Base-by-base conservation (phyloP, 1,140 invertebrate genomes). In the Panonychus citri region DNA sequence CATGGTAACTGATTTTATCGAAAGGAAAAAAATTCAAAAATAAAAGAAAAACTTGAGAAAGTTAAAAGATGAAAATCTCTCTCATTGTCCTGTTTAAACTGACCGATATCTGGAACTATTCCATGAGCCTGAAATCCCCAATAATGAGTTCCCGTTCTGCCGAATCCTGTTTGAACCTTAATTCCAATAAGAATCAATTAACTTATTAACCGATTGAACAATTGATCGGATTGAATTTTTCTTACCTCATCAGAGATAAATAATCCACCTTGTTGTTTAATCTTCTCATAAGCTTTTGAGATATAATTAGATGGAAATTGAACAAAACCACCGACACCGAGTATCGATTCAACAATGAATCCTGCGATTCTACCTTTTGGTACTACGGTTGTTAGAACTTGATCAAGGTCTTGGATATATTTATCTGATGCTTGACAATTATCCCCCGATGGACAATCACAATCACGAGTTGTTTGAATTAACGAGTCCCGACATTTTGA, bases 111-210 rank as follows among this genome's bases (percentile, higher is more conserved):
- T 1, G 93, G 93, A 19, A 74, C 63, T 19, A 94, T 78, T 24
- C 73, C 82, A 67, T 97, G 88, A 2, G 68, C 71, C 68, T 95
- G 73, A 70, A 96, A 97, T 2, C 88, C 89, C 93, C 93, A 98
- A 70, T 83, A 96, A 64, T 87, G 75, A 49, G 85, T 81, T 0
- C 93, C 93, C 0, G 86, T 87, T 59, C 93, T 73, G 1, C 87
- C 93, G 70, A 97, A 95, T 15, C 93, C 91, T 27, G 87, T 90
- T 72, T 96, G 91, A 1, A 95, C 85, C 79, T 82, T 53, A 19
- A 62, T 55, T 24, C n/a, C n/a, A n/a, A n/a, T 34, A 39, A 54
- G 42, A 37, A 34, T 46, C 24, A 60, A 53, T 24, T 19, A 54
- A 37, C 54, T 19, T 43, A 3, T 54, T 15, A 26, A 24, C 19